A percentile compares a stretch with the other conserved stretches of the same genome.
Evolutionary conservation across 2,797 vertebrate genomes (phyloP).

Genomic region (Danio albolineatus): DNA sequence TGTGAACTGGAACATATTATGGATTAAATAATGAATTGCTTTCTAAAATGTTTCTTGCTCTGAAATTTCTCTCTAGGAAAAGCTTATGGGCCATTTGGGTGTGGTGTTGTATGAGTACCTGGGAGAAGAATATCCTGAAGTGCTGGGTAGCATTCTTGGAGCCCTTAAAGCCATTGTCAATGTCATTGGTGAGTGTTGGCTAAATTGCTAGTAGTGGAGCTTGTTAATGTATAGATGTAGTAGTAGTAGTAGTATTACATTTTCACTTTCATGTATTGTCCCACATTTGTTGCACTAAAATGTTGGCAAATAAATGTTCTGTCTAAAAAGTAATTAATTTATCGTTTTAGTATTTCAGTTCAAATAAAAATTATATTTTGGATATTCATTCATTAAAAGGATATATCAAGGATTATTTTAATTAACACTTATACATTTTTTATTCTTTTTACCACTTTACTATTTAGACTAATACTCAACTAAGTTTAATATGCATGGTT

Average conservation of each 20-base stretch:
- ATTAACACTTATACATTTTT: not conserved
- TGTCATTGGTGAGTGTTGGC: slow-evolving; percentile 87
- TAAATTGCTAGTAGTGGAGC: not conserved
- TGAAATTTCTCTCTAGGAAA: slow-evolving; percentile 83
- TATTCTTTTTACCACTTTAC: too few relatives aligned
- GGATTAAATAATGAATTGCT: not conserved
- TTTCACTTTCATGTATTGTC: too few relatives aligned
- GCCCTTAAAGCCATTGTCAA: slow-evolving; percentile 99
- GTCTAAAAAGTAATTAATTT: too few relatives aligned
- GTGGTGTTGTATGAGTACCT: slow-evolving; percentile 98
- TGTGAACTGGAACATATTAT: not conserved
- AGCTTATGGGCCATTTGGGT: slow-evolving; percentile 98
- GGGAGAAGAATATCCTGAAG: slow-evolving; percentile 98
- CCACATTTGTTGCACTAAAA: too few relatives aligned
- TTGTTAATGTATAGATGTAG: too few relatives aligned
- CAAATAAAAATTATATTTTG: too few relatives aligned
- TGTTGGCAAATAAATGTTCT: too few relatives aligned
- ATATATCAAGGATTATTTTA: too few relatives aligned
- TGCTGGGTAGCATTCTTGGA: slow-evolving; percentile 97
- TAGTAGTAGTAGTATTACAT: too few relatives aligned
- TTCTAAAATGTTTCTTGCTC: not conserved
- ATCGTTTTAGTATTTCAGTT: too few relatives aligned
- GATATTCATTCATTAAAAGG: too few relatives aligned
- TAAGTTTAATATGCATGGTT: too few relatives aligned
- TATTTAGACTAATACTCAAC: not conserved